phyloP scores from a whole-genome alignment of 2,797 vertebrate genomes.

The Aythya fuligula region DNA sequence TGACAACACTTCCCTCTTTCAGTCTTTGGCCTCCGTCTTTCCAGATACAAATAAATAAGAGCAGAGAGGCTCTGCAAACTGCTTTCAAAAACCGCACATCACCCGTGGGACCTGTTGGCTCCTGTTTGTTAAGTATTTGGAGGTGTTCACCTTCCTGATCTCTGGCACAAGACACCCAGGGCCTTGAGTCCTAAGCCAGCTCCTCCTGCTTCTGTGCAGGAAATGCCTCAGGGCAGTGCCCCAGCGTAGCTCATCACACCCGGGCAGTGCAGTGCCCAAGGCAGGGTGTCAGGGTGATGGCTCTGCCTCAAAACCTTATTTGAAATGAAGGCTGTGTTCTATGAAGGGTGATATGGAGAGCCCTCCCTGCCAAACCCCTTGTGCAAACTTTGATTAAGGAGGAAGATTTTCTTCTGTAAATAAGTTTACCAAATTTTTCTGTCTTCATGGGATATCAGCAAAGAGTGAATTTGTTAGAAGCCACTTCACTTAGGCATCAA shows the following conservation, averaged over 20 bases:
- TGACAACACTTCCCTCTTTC: background rate
- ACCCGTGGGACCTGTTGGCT: background rate
- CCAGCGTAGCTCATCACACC: accelerated
- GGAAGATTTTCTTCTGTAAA: background rate
- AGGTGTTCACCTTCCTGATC: background rate
- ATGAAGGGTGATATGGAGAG: background rate
- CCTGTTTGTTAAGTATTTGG: background rate
- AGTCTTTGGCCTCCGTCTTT: background rate
- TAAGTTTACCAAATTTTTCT: background rate
- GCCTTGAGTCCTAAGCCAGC: background rate
- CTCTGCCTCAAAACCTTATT: background rate
- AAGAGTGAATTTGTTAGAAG: background rate
- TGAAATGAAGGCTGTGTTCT: background rate
- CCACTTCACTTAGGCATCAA: accelerated
- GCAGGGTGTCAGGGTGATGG: background rate
- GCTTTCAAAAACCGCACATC: background rate
- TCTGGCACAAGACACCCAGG: background rate
- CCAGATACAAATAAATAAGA: background rate
- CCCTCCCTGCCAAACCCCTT: accelerated
- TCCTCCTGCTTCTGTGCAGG: background rate
- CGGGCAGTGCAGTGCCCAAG: accelerated
- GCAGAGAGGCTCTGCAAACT: background rate
- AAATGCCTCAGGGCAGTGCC: accelerated
- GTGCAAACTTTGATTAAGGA: background rate
- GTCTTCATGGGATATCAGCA: background rate